Evolutionary conservation across 2,888 invertebrate species (phyloP).

Genomic region (Deroplatys truncata): DNA sequence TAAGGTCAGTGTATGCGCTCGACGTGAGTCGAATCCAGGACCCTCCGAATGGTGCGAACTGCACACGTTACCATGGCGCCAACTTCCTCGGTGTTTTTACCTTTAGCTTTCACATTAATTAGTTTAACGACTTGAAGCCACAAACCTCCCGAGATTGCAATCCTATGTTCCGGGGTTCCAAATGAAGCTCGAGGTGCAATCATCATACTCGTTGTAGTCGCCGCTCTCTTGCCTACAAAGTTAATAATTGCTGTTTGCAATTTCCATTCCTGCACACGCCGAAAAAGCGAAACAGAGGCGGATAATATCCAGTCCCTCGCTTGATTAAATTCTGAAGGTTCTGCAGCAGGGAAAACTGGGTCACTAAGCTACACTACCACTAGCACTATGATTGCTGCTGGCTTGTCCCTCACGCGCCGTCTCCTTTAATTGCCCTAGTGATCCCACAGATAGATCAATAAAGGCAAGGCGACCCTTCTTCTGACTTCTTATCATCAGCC

Average conservation of each 20-base stretch:
- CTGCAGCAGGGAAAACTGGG: not conserved
- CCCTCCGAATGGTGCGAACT: too few species aligned
- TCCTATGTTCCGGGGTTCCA: not conserved
- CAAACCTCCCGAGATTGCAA: not conserved
- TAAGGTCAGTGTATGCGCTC: too few species aligned
- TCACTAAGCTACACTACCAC: not conserved
- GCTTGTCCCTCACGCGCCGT: not conserved
- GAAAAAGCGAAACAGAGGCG: not conserved
- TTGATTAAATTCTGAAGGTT: not conserved
- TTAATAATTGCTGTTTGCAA: not conserved
- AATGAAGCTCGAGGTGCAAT: not conserved
- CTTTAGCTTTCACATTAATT: too few species aligned
- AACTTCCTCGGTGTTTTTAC: too few species aligned
- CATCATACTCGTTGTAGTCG: not conserved
- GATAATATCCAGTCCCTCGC: not conserved
- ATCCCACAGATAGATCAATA: not conserved
- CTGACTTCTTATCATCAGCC: not conserved
- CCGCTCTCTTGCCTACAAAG: not conserved
- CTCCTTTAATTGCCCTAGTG: not conserved
- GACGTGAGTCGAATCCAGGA: too few species aligned
- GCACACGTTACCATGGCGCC: too few species aligned
- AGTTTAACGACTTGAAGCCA: too few species aligned
- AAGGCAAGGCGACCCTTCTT: not conserved
- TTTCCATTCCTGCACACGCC: not conserved
- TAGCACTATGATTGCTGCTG: not conserved